Evolutionary conservation across 2,888 invertebrate species (phyloP).

Genomic region (Siphonodentalium dalli): DNA sequence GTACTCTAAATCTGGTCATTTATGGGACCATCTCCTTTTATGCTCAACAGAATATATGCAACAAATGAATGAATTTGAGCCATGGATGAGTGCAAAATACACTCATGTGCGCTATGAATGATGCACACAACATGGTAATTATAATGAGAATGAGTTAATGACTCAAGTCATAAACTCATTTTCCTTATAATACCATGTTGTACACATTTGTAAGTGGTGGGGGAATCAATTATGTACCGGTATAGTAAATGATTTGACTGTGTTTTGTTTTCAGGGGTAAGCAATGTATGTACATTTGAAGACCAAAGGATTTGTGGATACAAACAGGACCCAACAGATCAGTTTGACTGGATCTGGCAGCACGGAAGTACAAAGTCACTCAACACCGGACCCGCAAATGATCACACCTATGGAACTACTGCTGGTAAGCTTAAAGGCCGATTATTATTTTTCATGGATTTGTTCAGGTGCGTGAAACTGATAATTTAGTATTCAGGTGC

Average conservation of each 20-base stretch:
- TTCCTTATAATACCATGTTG: too few species aligned
- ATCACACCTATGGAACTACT: slow-evolving; percentile 45
- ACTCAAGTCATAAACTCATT: too few species aligned
- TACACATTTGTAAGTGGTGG: too few species aligned
- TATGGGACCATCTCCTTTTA: too few species aligned
- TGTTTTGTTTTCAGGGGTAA: slow-evolving; percentile 3
- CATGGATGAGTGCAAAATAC: background rate
- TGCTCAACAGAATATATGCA: too few species aligned
- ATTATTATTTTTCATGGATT: background rate
- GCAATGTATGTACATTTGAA: slow-evolving; percentile 42
- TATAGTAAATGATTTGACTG: too few species aligned
- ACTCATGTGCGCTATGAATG: too few species aligned
- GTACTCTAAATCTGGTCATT: background rate
- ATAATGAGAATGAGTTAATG: too few species aligned
- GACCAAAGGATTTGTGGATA: slow-evolving; percentile 40
- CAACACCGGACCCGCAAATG: slow-evolving; percentile 42
- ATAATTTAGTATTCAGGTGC: too few species aligned
- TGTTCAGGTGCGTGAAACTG: background rate
- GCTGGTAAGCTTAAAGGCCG: slow-evolving; percentile 28
- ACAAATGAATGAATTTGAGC: too few species aligned
- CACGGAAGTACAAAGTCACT: slow-evolving; percentile 32
- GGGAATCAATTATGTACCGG: too few species aligned
- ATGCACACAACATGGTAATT: too few species aligned
- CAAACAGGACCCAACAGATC: slow-evolving; percentile 37
- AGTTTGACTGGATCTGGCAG: slow-evolving; percentile 47